Conservation (phyloP, 2,888 invertebrate genomes). For the Pseudolycoriella hygida region DNA sequence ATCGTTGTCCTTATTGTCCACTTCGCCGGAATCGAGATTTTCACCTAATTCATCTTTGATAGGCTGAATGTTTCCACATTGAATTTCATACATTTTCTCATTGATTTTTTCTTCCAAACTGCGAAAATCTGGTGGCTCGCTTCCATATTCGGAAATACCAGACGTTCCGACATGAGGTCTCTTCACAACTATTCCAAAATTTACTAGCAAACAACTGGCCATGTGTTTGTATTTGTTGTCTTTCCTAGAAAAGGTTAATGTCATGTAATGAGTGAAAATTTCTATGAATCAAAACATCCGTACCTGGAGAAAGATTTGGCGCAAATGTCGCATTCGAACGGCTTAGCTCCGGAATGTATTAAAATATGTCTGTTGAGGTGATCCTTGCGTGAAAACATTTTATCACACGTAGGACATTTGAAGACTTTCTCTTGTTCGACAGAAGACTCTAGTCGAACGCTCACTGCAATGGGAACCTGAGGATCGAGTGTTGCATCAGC, state of each 20-base stretch:
- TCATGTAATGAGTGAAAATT: no score
- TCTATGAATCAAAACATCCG: no score
- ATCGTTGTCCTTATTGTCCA: background rate
- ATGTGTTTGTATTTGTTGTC: background rate
- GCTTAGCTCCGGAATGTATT: conserved; percentile 2
- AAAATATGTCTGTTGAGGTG: conserved; percentile 4
- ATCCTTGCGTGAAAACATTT: conserved; percentile 2
- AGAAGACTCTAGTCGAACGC: background rate
- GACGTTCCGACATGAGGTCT: background rate
- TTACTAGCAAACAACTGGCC: background rate
- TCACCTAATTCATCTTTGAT: background rate
- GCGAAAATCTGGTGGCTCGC: background rate
- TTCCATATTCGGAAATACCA: background rate
- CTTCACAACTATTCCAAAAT: background rate
- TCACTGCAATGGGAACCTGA: background rate
- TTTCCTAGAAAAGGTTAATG: no score
- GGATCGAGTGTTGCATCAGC: background rate
- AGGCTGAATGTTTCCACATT: background rate
- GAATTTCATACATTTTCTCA: background rate
- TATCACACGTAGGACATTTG: conserved; percentile 1
- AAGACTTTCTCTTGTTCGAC: background rate
- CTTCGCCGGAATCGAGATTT: background rate
- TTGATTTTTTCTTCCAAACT: background rate
- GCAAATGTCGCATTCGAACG: background rate
- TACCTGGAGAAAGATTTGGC: background rate